Percentiles rank a stretch among this genome's conserved stretches.
These are phyloP conservation scores for Distichodus sexfasciatus DNA, from an alignment of 2,797 vertebrate genomes.

Conservation along the genomic window DNA sequence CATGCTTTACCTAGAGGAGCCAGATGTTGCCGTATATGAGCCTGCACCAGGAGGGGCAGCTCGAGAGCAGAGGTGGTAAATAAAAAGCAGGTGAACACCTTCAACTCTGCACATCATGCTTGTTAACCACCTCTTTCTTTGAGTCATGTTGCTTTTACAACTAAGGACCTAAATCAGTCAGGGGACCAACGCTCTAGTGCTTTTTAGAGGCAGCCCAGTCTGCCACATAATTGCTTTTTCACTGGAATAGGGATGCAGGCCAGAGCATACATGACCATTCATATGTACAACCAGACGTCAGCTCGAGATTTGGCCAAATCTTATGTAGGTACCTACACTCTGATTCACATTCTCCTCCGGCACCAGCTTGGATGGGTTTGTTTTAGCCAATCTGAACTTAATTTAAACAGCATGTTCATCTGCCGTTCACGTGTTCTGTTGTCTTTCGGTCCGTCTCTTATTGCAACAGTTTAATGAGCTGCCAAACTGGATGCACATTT, in stretches of 20 bases:
- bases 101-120: constrained; percentile 39
- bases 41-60: constrained; percentile 31
- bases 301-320: background rate
- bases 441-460: constrained; percentile 12
- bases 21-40: constrained; percentile 43
- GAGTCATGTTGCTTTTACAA: constrained; percentile 24
- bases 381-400: background rate
- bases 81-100: constrained; percentile 50
- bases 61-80: constrained; percentile 44
- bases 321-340: background rate
- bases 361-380: background rate
- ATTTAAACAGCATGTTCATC: constrained; percentile 9
- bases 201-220: constrained; percentile 34
- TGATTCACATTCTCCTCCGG: background rate
- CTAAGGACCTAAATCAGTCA: constrained; percentile 24
- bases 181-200: constrained; percentile 29
- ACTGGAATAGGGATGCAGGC: background rate
- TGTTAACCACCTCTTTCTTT: constrained; percentile 38
- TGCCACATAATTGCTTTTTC: constrained; percentile 24
- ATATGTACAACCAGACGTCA: background rate
- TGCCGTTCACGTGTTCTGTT: constrained; percentile 1
- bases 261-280: background rate
- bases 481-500: constrained; percentile 12
- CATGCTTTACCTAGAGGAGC: constrained; percentile 18
- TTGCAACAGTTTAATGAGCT: constrained; percentile 19